Base-by-base conservation (phyloP, 1,140 invertebrate genomes). In the Acarapis woodi region DNA sequence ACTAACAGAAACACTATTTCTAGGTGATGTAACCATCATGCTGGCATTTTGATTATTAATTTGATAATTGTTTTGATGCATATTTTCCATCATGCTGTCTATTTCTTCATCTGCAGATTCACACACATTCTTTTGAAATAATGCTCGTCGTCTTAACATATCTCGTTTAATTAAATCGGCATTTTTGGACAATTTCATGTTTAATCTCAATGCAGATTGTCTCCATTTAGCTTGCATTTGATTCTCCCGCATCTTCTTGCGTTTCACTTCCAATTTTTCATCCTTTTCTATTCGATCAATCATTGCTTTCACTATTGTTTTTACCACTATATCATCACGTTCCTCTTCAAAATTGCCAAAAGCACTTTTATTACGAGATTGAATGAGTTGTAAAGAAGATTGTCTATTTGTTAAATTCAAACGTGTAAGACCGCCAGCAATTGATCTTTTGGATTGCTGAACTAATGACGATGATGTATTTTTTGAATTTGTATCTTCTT, bases 91-190 rank as follows among this genome's bases (percentile, higher is more conserved):
- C 53, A 32, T 53, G 51, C 30, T 53, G 31, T 39, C 12, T 39
- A 53, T 37, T 51, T 51, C 15, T 47, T 46, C 38, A 42, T n/a
- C n/a, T n/a, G n/a, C n/a, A n/a, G n/a, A n/a, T n/a, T n/a, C 68
- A 51, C 80, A 73, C 32, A 88, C 60, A 53, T 83, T 78, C 47
- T 83, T 82, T 54, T 93, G 82, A 31, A 88, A 53, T 3, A 72
- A 73, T 45, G 82, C 59, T 52, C 87, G 87, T 46, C 79, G 77
- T 18, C 34, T 6, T 25, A 83, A 63, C 39, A 90, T 88, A 47
- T 87, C 82, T 49, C 83, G 85, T 53, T 88, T 88, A 15, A 93
- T 62, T 42, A 73, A 56, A 52, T 88, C 82, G 50, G 85, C 88
- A 42, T 90, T 79, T 44, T 73, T 66, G 51, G 70, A 72, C 15